phyloP scores from a whole-genome alignment of 2,113 vertebrate genomes.

The Mobula birostris region DNA sequence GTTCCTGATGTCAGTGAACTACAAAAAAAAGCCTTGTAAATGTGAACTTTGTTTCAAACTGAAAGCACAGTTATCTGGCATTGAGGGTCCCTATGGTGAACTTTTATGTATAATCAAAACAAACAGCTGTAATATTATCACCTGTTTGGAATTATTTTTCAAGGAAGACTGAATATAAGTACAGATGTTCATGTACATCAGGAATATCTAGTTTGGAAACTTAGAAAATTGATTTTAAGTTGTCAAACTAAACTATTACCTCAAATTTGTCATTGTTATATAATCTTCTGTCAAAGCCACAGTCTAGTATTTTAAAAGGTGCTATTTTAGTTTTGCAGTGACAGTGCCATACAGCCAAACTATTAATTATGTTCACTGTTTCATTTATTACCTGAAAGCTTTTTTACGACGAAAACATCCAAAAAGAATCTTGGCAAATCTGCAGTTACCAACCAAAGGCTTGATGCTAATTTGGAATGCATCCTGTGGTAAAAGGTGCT shows the following conservation, averaged over 20 bases:
- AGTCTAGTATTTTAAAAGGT: not conserved
- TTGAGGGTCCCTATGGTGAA: not conserved
- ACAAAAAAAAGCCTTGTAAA: not conserved
- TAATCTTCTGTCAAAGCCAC: not conserved
- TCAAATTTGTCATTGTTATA: not conserved
- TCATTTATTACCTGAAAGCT: not conserved
- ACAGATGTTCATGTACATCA: not conserved
- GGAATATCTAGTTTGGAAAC: not conserved
- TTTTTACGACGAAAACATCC: not conserved
- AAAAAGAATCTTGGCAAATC: not conserved
- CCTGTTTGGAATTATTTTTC: not conserved
- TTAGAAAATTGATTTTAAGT: not conserved
- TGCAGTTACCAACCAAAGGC: not conserved
- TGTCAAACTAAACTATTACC: not conserved
- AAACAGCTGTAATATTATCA: not conserved
- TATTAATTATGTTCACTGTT: not conserved
- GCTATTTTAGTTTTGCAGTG: not conserved
- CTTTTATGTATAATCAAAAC: not conserved
- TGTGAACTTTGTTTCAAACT: not conserved
- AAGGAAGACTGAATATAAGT: not conserved
- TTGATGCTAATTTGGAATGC: slow-evolving; percentile 7
- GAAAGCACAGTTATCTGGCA: not conserved
- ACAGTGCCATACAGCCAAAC: not conserved
- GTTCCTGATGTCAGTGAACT: not conserved
- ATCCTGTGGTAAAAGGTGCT: not conserved